These are phyloP conservation scores for Aproaerema taeniolella DNA, from an alignment of 2,888 invertebrate genomes.

Conservation along the genomic window DNA sequence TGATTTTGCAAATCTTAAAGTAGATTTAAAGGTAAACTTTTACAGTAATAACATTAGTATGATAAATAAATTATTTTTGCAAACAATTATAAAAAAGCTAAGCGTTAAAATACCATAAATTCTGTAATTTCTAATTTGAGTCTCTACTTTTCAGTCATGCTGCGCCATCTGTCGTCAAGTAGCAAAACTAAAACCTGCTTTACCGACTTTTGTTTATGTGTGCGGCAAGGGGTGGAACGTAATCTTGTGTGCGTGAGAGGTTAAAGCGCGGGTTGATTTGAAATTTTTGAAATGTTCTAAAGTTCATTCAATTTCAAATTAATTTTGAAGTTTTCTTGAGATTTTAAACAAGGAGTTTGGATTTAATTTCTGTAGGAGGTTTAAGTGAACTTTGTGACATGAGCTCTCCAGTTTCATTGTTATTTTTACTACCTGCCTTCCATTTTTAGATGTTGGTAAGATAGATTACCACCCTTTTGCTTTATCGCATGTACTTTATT, in stretches of 20 bases:
- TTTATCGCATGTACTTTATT: too few species aligned
- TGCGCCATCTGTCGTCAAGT: conserved; percentile 45
- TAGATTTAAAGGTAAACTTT: not conserved
- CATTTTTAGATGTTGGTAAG: too few species aligned
- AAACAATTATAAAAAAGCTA: not conserved
- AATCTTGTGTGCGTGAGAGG: conserved; percentile 20
- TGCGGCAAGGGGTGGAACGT: conserved; percentile 11
- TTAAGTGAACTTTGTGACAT: too few species aligned
- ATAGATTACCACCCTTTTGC: too few species aligned
- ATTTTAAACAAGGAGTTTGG: too few species aligned
- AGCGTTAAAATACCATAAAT: too few species aligned
- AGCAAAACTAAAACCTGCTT: conserved; percentile 28
- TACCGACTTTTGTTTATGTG: conserved; percentile 12
- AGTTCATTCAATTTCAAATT: too few species aligned
- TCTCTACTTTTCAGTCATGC: not conserved
- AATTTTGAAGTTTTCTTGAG: too few species aligned
- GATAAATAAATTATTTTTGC: too few species aligned
- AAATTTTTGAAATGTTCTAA: conserved; percentile 15
- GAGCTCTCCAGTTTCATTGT: too few species aligned
- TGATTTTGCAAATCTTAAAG: not conserved
- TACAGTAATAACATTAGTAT: not conserved
- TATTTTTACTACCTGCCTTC: too few species aligned
- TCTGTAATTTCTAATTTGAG: not conserved
- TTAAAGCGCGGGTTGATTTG: conserved; percentile 15
- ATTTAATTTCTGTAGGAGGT: too few species aligned